A percentile compares a stretch with the other conserved stretches of the same genome.
These are phyloP conservation scores for Urophycis tenuis DNA, from an alignment of 2,797 vertebrate species.

Conservation along the genomic window DNA sequence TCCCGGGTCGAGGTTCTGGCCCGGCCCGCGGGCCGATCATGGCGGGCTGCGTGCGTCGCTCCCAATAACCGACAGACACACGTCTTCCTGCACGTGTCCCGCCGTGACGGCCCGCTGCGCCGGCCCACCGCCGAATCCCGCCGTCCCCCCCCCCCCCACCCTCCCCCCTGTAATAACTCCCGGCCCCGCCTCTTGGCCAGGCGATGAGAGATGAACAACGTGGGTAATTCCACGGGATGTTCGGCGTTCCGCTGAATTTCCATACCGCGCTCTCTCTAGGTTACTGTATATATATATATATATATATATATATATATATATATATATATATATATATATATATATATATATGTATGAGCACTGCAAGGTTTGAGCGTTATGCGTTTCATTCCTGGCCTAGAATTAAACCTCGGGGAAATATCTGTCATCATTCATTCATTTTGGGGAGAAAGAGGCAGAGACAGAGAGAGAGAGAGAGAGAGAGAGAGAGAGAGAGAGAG, in stretches of 20 bases:
- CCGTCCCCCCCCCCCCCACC: not conserved
- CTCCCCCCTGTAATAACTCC: too few species aligned
- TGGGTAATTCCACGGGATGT: not conserved
- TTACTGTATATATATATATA: too few species aligned
- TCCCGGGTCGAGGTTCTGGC: not conserved
- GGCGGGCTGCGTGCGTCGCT: not conserved
- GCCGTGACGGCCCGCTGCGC: too few species aligned
- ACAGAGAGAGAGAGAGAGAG: too few species aligned
- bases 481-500: too few species aligned
- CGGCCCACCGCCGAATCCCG: not conserved
- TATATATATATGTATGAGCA: too few species aligned
- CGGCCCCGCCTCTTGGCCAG: too few species aligned
- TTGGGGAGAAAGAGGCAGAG: too few species aligned
- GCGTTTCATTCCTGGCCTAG: not conserved
- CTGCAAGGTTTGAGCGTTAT: not conserved
- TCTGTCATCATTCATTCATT: not conserved
- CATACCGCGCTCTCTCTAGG: not conserved
- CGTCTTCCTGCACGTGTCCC: not conserved
- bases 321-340: too few species aligned
- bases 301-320: too few species aligned
- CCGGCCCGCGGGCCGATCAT: not conserved
- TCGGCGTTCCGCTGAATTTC: not conserved
- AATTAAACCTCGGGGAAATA: not conserved
- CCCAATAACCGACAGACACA: not conserved
- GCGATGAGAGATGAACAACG: not conserved